These are phyloP conservation scores for Escarpia spicata DNA, from an alignment of 2,888 invertebrate genomes.

Conservation along the genomic window DNA sequence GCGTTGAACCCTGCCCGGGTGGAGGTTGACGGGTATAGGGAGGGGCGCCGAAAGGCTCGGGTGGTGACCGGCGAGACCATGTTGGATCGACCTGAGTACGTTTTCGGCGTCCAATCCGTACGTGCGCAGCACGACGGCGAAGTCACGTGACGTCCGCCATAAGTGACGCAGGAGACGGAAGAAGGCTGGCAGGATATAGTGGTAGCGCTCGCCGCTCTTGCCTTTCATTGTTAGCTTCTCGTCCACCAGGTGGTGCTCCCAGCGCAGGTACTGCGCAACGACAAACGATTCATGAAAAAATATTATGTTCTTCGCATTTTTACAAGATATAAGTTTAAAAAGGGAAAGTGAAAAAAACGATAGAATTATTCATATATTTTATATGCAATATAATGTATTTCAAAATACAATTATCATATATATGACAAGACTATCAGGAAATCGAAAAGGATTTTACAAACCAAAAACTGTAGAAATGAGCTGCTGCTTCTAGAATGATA, in stretches of 20 bases:
- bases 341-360: too few relatives aligned
- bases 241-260: constrained; percentile 30
- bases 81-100: constrained; percentile 34
- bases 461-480: too few relatives aligned
- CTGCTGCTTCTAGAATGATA: too few relatives aligned
- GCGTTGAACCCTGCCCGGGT: constrained; percentile 50
- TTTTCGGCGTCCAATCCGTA: constrained; percentile 62
- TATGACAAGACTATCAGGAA: too few relatives aligned
- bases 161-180: constrained; percentile 57
- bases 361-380: too few relatives aligned
- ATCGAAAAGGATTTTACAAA: too few relatives aligned
- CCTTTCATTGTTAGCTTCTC: constrained; percentile 52
- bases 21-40: constrained; percentile 46
- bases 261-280: constrained; percentile 51
- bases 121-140: constrained; percentile 60
- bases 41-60: constrained; percentile 51
- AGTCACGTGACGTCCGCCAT: constrained; percentile 51
- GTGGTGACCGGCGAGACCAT: constrained; percentile 45
- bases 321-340: too few relatives aligned
- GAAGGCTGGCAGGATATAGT: constrained; percentile 62
- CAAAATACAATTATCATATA: too few relatives aligned
- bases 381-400: too few relatives aligned
- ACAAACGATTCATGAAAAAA: not conserved
- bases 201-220: constrained; percentile 55
- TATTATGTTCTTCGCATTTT: too few relatives aligned